Evolutionary conservation across 2,888 invertebrate genomes (phyloP), one percentile per base, ranked within the genome.

Genomic region (Therioaphis trifolii): DNA sequence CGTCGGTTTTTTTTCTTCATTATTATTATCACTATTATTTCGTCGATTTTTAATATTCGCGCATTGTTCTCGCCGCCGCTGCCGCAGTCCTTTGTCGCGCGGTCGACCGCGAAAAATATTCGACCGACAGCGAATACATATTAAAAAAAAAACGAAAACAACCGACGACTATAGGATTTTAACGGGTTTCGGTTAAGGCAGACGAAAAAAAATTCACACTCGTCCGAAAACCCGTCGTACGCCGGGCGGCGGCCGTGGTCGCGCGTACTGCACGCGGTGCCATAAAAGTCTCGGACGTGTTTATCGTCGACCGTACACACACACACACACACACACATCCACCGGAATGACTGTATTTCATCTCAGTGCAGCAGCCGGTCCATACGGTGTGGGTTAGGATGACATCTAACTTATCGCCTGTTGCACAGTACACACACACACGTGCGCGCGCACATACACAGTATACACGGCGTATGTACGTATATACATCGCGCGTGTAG

Each of bases 41-140:
- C 9, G 75, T 58, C 43, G 24, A 72, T 74, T 68, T 40, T 52
- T 68, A 52, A 78, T 63, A 72, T 63, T 72, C 80, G 80, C 80
- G 71, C 61, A 72, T 82, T 74, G 80, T 74, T 72, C 35, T 72
- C 29, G 3, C 58, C 9, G 27, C 29, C 52, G 52, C 61, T 63
- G 61, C 21, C 46, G 43, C 46, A 7, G 63, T 35, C 43, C 58
- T 80, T 71, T 80, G 80, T 71, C 29, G 63, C 46, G 76, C 40
- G 24, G 21, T 27, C 63, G 71, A n/a, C 71, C 49, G 71, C 27
- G 15, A 71, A 79, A 71, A 24, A 71, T 52, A 55, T 68, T 78
- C 27, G 78, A 55, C 24, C 58, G 75, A 24, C 58, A 12, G n/a
- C 68, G 21, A 40, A 15, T 1, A 15, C 15, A 49, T 4, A 24